phyloP scores from a whole-genome alignment of 1,140 invertebrate genomes.

The Danaus melanippus region DNA sequence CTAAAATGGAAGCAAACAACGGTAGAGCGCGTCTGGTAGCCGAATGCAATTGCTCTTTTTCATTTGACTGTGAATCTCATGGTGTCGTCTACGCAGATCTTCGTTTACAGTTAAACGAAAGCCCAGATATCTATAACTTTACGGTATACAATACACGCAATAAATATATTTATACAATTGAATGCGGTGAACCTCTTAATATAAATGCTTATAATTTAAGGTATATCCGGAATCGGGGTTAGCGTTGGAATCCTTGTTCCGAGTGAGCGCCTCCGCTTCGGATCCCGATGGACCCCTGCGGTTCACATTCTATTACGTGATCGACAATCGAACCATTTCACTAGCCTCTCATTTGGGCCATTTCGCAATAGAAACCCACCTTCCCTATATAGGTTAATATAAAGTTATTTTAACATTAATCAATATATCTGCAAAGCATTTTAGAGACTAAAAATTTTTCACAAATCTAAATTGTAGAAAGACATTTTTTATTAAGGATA shows the following conservation, averaged over 20 bases:
- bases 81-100: conserved; percentile 29
- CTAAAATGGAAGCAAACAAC: conserved; percentile 11
- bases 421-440: not conserved
- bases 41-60: conserved; percentile 26
- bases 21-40: conserved; percentile 28
- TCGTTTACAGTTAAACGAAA: conserved; percentile 23
- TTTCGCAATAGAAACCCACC: conserved; percentile 24
- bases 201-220: conserved; percentile 14
- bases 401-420: not conserved
- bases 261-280: conserved; percentile 26
- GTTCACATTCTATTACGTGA: conserved; percentile 29
- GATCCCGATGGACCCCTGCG: conserved; percentile 23
- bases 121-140: conserved; percentile 19
- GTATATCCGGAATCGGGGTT: conserved; percentile 26
- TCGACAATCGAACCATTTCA: conserved; percentile 18
- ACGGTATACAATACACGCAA: conserved; percentile 16
- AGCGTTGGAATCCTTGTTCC: conserved; percentile 33
- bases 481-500: too few relatives aligned
- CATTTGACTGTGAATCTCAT: conserved; percentile 17
- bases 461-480: too few relatives aligned
- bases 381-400: conserved; percentile 30
- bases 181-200: not conserved
- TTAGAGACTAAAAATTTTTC: too few relatives aligned
- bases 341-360: conserved; percentile 22
- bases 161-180: not conserved